phyloP scores from a whole-genome alignment of 2,797 vertebrate genomes.

The Poeciliopsis presidionis region DNA sequence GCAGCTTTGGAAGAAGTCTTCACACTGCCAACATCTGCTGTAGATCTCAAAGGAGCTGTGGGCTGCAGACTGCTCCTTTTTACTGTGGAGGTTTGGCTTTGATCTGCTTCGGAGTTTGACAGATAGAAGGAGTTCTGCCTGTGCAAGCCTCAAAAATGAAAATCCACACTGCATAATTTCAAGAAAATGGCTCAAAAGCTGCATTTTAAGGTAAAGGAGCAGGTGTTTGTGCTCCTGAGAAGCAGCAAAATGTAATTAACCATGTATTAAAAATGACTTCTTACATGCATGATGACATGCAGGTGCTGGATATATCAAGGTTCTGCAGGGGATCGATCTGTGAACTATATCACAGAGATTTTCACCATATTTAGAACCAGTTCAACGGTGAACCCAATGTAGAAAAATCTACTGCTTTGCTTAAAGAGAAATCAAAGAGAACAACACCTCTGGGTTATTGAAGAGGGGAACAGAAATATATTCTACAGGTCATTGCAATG shows the following conservation, averaged over 20 bases:
- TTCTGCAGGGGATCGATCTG: constrained; percentile 1
- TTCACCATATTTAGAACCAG: background rate
- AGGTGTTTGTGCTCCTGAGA: constrained; percentile 43
- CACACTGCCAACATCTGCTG: constrained; percentile 54
- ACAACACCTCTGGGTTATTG: background rate
- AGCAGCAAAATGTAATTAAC: constrained; percentile 48
- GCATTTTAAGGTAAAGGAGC: constrained; percentile 42
- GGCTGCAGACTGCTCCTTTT: constrained; percentile 28
- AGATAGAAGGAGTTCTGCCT: constrained; percentile 33
- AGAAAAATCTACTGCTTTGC: background rate
- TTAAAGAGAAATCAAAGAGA: background rate
- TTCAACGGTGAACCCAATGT: background rate
- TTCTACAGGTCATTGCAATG: background rate
- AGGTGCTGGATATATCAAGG: background rate
- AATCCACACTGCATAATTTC: constrained; percentile 1
- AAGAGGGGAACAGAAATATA: background rate
- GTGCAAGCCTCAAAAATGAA: constrained; percentile 17
- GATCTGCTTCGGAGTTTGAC: constrained; percentile 30
- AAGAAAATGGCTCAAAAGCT: constrained; percentile 24
- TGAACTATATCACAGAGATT: background rate
- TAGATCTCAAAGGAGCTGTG: constrained; percentile 39
- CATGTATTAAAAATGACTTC: constrained; percentile 47
- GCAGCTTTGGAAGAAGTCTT: constrained; percentile 38
- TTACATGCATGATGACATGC: constrained; percentile 27
- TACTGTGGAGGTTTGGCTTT: constrained; percentile 30